Evolutionary conservation across 1,140 invertebrate genomes (phyloP).

Genomic region (Camponotus floridanus): DNA sequence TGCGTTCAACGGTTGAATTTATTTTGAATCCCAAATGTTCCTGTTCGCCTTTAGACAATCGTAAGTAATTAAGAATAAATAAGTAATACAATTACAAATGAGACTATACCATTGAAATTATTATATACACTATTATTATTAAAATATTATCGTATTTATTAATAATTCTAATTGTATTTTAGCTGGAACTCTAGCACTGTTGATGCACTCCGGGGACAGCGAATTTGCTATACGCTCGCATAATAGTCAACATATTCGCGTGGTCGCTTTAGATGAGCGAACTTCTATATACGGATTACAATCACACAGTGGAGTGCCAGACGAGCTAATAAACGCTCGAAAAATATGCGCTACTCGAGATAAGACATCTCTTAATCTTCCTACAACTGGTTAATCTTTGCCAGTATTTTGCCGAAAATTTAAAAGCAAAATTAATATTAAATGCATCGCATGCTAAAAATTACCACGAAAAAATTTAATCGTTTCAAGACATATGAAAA

Average conservation of each 20-base stretch:
- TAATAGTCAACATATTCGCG: conserved; percentile 56
- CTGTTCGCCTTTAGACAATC: conserved; percentile 79
- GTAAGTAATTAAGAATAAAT: conserved; percentile 70
- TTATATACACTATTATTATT: neutral
- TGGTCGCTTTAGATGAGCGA: conserved; percentile 67
- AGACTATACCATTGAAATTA: neutral
- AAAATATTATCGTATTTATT: conserved; percentile 1
- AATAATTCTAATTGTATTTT: conserved; percentile 57
- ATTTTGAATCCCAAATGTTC: conserved; percentile 77
- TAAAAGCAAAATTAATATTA: neutral
- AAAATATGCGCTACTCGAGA: conserved; percentile 61
- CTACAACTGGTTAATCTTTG: conserved; percentile 42
- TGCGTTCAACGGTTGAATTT: conserved; percentile 77
- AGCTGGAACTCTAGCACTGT: conserved; percentile 80
- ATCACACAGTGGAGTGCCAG: conserved; percentile 66
- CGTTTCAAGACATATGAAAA: neutral
- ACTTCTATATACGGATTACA: conserved; percentile 76
- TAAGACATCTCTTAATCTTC: conserved; percentile 16
- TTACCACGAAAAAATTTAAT: conserved; percentile 3
- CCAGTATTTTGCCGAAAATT: neutral
- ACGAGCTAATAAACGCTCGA: conserved; percentile 69
- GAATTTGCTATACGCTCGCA: conserved; percentile 67
- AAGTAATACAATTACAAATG: conserved; percentile 5
- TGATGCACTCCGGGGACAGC: conserved; percentile 72
- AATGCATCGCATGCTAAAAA: neutral